Base-by-base conservation (phyloP, 2,888 invertebrate species). In the Watsonalla binaria region DNA sequence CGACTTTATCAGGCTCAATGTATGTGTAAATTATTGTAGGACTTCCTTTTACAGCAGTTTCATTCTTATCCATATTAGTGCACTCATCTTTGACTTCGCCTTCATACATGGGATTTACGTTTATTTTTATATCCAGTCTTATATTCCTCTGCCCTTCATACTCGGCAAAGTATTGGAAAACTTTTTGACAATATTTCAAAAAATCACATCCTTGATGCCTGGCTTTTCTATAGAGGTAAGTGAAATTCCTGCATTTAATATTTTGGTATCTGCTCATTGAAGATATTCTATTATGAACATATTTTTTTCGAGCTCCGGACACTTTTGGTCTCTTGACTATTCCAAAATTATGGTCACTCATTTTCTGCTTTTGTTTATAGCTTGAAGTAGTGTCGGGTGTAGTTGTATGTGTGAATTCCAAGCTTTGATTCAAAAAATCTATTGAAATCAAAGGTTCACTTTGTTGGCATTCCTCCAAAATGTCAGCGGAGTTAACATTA, bases 91-190 rank as follows among this genome's bases (percentile, higher is more conserved):
- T 61, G 5, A 54, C 59, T 53, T 57, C 54, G 37, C 57, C 55
- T 45, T 67, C 66, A 51, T 54, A 52, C 0, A 57, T 55, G 37
- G 85, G 80, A 48, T 67, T 65, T 0, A 85, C 60, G 55, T 82
- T 85, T 6, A 88, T 66, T 47, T 78, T 74, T 57, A 88, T 66
- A 57, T 87, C 80, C 47, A 87, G 55, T 59, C 80, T 79, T 11
- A 86, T 66, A 54, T 83, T 76, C 46, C 66, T 78, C 34, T 74
- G 69, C 39, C 60, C 60, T 35, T 76, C 63, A 47, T 63, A 65
- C 34, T 74, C 64, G 9, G 71, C 63, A 56, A 86, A 76, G 60
- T 78, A 78, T 51, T 76, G 71, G 6, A 83, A 68, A 54, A 84
- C 58, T 54, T 74, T 74, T 57, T 77, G 63, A 45, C 79, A 68